Evolutionary conservation across 2,113 vertebrate species (phyloP), one percentile per base, ranked within the genome.

Genomic region (Pongo pygmaeus): DNA sequence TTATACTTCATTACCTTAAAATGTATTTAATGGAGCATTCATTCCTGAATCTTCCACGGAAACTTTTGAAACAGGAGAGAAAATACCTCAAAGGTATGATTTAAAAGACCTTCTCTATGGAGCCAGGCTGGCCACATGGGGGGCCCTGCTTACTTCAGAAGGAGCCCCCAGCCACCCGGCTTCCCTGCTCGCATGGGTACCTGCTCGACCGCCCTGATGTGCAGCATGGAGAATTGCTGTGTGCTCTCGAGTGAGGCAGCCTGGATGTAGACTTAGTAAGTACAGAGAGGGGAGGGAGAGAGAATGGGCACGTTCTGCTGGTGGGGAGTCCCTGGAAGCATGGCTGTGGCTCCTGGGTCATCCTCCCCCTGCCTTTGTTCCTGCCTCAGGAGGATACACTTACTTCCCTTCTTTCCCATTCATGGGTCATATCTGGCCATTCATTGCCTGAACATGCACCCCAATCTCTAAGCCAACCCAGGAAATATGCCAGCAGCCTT

Each of bases 1-100:
- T 92, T 35, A 78, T 14, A 96, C 86, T 89, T 91, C 72, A 89
- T 93, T 80, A 48, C 70, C 77, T 85, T 81, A 77, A 79, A 78
- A 18, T 52, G 35, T 35, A 46, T 92, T 83, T 96, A 89, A 61
- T 18, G 43, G 48, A 38, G 80, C 87, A 70, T 92, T 81, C 8
- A 20, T 84, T 84, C 61, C 87, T 59, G 81, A 84, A 13, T 75
- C 81, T 80, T 75, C 96, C 75, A 23, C 0, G 1, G 67, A 94
- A n/a, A 9, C 13, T 84, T 84, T 67, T 57, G 55, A 92, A 91
- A 11, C 7, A 72, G 64, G 30, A 22, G 70, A 85, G 70, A 75
- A 75, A 91, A 93, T 46, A 22, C 38, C n/a, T 69, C 16, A 18
- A 69, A 59, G 38, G 16, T 81, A 7, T 23, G 30, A 52, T 59